A percentile compares a stretch with the other conserved stretches of the same genome.
These are phyloP conservation scores for Trematomus loennbergii DNA, from an alignment of 2,113 vertebrate species.

Conservation along the genomic window DNA sequence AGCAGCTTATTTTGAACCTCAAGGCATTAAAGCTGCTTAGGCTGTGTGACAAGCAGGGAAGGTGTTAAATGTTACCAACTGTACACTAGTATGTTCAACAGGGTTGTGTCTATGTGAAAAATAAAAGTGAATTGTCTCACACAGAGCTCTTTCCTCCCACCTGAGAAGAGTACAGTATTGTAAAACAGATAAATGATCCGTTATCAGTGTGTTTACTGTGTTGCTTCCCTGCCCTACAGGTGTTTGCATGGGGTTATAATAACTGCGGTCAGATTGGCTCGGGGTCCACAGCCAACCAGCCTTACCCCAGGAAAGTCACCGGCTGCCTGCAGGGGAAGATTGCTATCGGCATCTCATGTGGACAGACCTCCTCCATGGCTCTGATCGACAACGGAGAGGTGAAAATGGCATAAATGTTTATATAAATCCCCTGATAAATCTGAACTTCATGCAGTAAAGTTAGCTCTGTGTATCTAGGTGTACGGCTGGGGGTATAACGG, in stretches of 20 bases:
- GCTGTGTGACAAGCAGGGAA: conserved; percentile 1
- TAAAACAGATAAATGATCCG: too few relatives aligned
- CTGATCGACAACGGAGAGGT: conserved; percentile 94
- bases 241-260: conserved; percentile 96
- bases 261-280: conserved; percentile 96
- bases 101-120: neutral
- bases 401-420: neutral
- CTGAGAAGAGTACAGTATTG: too few relatives aligned
- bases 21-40: conserved; percentile 31
- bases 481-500: conserved; percentile 97
- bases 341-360: conserved; percentile 89
- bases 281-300: conserved; percentile 94
- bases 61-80: neutral
- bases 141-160: neutral
- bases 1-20: conserved; percentile 47
- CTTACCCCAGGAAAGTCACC: conserved; percentile 89
- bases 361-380: conserved; percentile 94
- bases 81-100: neutral
- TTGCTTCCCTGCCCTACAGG: conserved; percentile 73
- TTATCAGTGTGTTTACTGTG: too few relatives aligned
- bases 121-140: neutral
- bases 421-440: neutral
- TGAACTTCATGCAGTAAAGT: neutral
- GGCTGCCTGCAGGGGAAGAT: conserved; percentile 89
- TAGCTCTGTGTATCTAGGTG: conserved; percentile 75